Percentiles rank a stretch among this genome's conserved stretches.
phyloP scores from a whole-genome alignment of 2,797 vertebrate genomes.

The Thamnophis elegans region DNA sequence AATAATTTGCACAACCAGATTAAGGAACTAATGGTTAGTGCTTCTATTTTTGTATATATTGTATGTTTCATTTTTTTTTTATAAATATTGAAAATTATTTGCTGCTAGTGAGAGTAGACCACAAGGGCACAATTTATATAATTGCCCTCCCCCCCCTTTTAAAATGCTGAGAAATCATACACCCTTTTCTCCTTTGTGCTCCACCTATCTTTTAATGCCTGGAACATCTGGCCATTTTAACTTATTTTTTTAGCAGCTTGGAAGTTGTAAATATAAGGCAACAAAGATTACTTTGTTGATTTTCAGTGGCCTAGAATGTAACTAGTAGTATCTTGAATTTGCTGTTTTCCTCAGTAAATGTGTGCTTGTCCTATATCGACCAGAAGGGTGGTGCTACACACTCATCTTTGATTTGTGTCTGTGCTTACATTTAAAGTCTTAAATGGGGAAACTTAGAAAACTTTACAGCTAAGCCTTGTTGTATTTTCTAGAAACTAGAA shows the following conservation, averaged over 20 bases:
- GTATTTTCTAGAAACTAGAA: neutral
- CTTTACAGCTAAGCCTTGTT: neutral
- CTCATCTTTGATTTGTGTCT: slow-evolving; percentile 27
- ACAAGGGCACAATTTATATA: neutral
- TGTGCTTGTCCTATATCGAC: neutral
- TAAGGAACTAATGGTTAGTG: neutral
- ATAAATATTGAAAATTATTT: neutral
- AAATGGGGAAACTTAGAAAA: neutral
- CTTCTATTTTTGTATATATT: neutral
- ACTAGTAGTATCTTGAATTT: neutral
- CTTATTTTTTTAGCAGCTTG: neutral
- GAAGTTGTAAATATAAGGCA: neutral
- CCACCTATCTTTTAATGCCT: neutral
- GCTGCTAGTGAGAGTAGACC: neutral
- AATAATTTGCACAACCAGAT: neutral
- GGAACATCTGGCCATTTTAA: neutral
- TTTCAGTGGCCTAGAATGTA: neutral
- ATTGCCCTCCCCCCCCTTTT: no score
- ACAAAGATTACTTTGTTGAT: neutral
- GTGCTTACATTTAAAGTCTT: neutral
- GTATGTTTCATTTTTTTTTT: neutral
- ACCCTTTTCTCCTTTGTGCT: neutral
- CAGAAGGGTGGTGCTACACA: slow-evolving; percentile 64
- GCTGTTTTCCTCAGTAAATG: neutral
- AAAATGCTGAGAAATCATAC: neutral